A percentile compares a stretch with the other conserved stretches of the same genome.
Evolutionary conservation across 2,888 invertebrate species (phyloP).

Genomic region (Stomorhina lunata): DNA sequence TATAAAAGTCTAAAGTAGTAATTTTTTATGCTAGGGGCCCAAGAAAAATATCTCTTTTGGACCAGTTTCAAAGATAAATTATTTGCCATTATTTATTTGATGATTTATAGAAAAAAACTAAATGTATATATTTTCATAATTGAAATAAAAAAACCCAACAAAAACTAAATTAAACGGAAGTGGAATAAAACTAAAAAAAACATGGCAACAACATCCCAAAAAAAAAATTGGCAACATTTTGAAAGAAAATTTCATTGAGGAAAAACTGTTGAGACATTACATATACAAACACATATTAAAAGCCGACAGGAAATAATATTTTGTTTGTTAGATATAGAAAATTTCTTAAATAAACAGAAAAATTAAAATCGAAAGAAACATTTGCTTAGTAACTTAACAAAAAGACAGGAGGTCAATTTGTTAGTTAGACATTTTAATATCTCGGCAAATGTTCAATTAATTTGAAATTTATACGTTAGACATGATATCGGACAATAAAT

Average conservation of each 20-base stretch:
- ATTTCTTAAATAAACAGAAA: neutral
- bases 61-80: conserved; percentile 60
- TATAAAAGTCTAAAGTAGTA: conserved; percentile 12
- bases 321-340: conserved; percentile 39
- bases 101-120: conserved; percentile 22
- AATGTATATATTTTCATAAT: conserved; percentile 1
- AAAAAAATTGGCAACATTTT: conserved; percentile 44
- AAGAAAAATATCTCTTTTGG: conserved; percentile 65
- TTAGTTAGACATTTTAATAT: neutral
- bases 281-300: neutral
- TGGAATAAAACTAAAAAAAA: conserved; percentile 9
- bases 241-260: conserved; percentile 47
- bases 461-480: conserved; percentile 31
- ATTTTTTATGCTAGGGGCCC: conserved; percentile 42
- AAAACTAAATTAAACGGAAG: conserved; percentile 40
- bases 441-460: neutral
- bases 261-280: neutral
- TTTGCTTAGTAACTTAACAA: conserved; percentile 24
- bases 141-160: conserved; percentile 15
- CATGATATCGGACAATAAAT: neutral
- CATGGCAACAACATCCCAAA: neutral
- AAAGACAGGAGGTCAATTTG: neutral
- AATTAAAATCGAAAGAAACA: neutral
- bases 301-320: conserved; percentile 43
- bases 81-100: conserved; percentile 29